Conservation (phyloP, 2,113 vertebrate species). For the Sapajus apella region DNA sequence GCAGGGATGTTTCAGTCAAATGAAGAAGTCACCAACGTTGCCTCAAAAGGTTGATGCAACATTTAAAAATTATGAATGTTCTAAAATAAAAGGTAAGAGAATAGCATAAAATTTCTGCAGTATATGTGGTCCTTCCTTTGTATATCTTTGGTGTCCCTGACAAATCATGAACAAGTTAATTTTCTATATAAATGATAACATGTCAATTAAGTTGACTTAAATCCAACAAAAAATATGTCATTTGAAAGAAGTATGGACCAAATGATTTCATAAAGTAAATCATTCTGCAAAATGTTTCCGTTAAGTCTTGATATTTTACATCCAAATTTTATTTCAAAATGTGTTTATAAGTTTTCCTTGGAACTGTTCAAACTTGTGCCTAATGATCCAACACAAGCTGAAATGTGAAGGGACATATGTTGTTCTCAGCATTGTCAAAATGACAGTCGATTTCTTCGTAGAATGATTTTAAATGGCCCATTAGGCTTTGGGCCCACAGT, state of each 20-base stretch:
- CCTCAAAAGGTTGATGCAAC: not conserved
- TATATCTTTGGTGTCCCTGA: not conserved
- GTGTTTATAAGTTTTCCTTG: conserved; percentile 22
- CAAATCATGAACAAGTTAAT: not conserved
- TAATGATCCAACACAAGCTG: conserved; percentile 52
- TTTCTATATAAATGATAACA: not conserved
- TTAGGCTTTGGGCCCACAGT: not conserved
- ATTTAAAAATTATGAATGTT: not conserved
- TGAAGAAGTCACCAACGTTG: not conserved
- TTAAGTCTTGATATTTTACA: conserved; percentile 6
- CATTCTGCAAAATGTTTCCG: not conserved
- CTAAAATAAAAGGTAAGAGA: not conserved
- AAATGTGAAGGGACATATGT: conserved; percentile 39
- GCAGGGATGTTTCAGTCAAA: not conserved
- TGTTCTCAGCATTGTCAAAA: conserved; percentile 50
- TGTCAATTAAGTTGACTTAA: not conserved
- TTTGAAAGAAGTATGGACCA: not conserved
- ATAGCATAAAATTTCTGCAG: not conserved
- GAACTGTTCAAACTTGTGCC: conserved; percentile 44
- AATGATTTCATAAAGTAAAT: not conserved
- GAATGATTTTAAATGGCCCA: conserved; percentile 52
- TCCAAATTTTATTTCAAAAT: conserved; percentile 22
- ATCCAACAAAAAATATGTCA: not conserved
- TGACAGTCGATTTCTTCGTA: conserved; percentile 28
- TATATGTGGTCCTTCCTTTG: not conserved